These are phyloP conservation scores for Spheniscus mendiculus DNA, from an alignment of 2,113 vertebrate genomes.

Conservation along the genomic window DNA sequence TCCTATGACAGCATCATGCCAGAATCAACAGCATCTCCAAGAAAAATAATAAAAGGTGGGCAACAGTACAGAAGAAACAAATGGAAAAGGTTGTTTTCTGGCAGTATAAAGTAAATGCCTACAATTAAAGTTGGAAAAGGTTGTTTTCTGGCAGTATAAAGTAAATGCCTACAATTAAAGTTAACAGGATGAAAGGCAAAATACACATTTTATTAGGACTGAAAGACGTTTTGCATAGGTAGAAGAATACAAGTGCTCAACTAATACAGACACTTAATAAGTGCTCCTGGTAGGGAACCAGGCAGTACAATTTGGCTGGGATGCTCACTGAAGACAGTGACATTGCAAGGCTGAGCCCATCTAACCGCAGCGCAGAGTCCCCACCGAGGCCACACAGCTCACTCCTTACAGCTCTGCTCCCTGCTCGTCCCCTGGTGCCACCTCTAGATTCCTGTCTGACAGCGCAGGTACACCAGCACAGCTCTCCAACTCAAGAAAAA, in stretches of 20 bases:
- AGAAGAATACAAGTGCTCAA: not conserved
- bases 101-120: not conserved
- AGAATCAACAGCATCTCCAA: not conserved
- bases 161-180: not conserved
- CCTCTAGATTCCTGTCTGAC: not conserved
- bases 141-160: not conserved
- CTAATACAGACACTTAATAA: not conserved
- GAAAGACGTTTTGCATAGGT: not conserved
- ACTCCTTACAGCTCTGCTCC: not conserved
- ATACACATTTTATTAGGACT: not conserved
- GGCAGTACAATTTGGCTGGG: not conserved
- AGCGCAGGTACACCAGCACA: not conserved
- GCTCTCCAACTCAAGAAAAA: not conserved
- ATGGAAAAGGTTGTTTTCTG: not conserved
- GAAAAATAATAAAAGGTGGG: not conserved
- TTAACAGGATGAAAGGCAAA: not conserved
- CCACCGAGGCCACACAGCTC: not conserved
- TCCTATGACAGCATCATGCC: not conserved
- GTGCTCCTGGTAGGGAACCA: not conserved
- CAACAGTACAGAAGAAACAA: conserved; percentile 21
- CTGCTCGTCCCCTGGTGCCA: not conserved
- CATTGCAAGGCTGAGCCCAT: not conserved
- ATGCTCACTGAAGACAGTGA: accelerated
- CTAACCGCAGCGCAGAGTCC: not conserved
- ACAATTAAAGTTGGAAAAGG: too few species aligned